Evolutionary conservation across 1,140 invertebrate genomes (phyloP).

Genomic region (Sycophaga agraensis): DNA sequence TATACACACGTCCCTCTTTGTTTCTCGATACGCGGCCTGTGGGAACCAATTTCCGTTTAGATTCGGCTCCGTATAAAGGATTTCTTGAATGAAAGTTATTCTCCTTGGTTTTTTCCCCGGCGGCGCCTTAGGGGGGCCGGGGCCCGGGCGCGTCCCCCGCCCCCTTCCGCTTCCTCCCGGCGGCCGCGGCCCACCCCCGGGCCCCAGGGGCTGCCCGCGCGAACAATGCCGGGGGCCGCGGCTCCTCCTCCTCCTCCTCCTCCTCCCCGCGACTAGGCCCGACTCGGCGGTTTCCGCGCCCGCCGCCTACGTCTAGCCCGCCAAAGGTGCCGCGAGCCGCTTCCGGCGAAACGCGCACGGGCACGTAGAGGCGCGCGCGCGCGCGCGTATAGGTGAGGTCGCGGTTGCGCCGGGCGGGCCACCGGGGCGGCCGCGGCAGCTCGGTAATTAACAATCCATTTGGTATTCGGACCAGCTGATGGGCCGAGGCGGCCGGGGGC

Average conservation of each 20-base stretch:
- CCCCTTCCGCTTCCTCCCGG: constrained; percentile 21
- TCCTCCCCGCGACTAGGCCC: background rate
- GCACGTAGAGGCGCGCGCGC: no score
- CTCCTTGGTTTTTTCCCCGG: constrained; percentile 17
- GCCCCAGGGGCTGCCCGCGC: background rate
- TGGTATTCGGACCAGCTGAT: constrained; percentile 57
- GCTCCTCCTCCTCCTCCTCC: background rate
- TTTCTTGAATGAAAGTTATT: constrained; percentile 42
- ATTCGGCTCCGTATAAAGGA: constrained; percentile 35
- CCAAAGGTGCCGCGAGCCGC: no score
- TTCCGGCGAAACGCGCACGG: background rate
- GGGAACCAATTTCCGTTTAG: constrained; percentile 40
- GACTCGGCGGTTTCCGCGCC: background rate
- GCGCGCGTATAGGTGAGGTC: background rate
- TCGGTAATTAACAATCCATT: constrained; percentile 56
- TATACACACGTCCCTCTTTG: constrained; percentile 34
- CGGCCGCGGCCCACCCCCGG: background rate
- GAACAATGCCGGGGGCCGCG: no score
- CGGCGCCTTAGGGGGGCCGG: no score
- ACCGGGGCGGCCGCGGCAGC: constrained; percentile 35
- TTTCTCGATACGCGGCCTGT: constrained; percentile 33
- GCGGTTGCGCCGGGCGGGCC: constrained; percentile 9
- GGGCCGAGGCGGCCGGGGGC: no score
- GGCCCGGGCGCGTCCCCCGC: constrained; percentile 12
- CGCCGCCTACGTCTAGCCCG: background rate